These are phyloP conservation scores for Diploscapter pachys DNA, from an alignment of 1,140 invertebrate species.

Conservation along the genomic window DNA sequence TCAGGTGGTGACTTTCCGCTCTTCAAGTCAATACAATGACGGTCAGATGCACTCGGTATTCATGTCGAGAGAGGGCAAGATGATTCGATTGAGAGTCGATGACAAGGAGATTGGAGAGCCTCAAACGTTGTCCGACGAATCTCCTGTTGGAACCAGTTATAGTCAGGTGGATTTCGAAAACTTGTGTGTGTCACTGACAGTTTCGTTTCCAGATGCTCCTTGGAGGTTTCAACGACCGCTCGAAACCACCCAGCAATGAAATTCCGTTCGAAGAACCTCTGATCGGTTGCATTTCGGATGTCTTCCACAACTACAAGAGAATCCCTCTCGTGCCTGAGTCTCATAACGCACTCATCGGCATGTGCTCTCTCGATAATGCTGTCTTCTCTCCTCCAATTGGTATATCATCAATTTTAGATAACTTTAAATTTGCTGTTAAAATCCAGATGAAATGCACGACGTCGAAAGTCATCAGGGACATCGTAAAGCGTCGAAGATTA, in stretches of 20 bases:
- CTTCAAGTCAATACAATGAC: conserved; percentile 48
- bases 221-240: conserved; percentile 40
- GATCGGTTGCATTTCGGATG: conserved; percentile 56
- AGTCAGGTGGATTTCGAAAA: background rate
- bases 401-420: too few species aligned
- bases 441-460: too few species aligned
- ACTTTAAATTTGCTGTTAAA: too few species aligned
- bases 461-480: too few species aligned
- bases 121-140: conserved; percentile 42
- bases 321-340: conserved; percentile 51
- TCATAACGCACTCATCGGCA: conserved; percentile 51
- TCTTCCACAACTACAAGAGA: conserved; percentile 52
- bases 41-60: conserved; percentile 54
- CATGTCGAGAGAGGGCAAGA: conserved; percentile 42
- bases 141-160: conserved; percentile 38
- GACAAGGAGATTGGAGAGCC: conserved; percentile 48
- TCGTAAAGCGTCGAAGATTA: too few species aligned
- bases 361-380: conserved; percentile 25
- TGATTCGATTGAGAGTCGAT: conserved; percentile 47
- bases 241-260: conserved; percentile 37
- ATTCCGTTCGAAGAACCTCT: conserved; percentile 45
- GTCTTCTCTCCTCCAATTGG: too few species aligned
- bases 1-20: conserved; percentile 47
- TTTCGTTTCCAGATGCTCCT: conserved; percentile 31
- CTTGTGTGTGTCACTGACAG: too few species aligned